Evolutionary conservation across 2,797 vertebrate species (phyloP), one percentile per base, ranked within the genome.

Genomic region (Euthynnus affinis): DNA sequence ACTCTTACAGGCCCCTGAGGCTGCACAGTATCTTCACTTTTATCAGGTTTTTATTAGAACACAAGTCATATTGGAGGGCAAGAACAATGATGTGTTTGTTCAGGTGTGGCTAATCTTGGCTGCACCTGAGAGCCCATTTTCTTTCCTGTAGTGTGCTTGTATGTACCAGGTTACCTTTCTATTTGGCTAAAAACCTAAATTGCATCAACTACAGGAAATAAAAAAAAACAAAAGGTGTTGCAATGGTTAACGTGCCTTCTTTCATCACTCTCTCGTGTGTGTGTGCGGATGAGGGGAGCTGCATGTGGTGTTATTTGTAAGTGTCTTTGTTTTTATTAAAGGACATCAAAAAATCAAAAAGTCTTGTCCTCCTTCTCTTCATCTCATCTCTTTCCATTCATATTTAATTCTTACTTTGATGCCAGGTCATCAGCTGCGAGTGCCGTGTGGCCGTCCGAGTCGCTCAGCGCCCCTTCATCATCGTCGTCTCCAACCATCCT

Each of bases 401-500:
- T 4, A 22, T 62, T 37, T 5, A 10, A 44, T 75, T 93, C 98
- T 98, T 96, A 99, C 98, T 99, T 99, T 86, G 96, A 93, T 73
- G 96, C 96, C 81, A 99, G 92, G 83, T 97, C 91, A 37, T 98
- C 97, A 37, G 96, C 95, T 51, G 92, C 93, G 57, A 96, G 89
- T 34, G 91, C 94, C 74, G 96, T 89, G 12, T 94, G 96, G 75
- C 88, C 77, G 7, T 99, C 98, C 0, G 97, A 96, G 87, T 99
- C 98, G 52, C 98, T 99, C 80, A 95, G 93, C 9, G 94, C 95
- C 55, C 97, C 97, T 22, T 99, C 98, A 37, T 99, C 98, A 5
- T 96, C 96, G 0, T 97, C 96, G 6, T 94, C 93, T 65, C 96
- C 97, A 15, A 96, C 82, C 97, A 98, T 96, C 93, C 98, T 99